Evolutionary conservation across 1,140 invertebrate genomes (phyloP), one percentile per base, ranked within the genome.

Genomic region (Chironomus striatipennis): DNA sequence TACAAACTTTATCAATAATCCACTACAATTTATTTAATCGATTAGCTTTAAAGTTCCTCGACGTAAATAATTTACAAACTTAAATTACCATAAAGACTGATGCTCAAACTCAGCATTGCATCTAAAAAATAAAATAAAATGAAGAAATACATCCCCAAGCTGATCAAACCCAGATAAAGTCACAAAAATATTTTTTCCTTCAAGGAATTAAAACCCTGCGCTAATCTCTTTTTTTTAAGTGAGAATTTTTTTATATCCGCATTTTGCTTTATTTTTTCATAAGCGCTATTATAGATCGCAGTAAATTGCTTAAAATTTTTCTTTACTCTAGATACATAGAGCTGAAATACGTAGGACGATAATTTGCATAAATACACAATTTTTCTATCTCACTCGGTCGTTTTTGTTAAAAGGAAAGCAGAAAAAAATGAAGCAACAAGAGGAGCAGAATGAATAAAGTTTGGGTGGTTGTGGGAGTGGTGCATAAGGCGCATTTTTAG

Each of bases 31-130:
- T 57, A 12, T 10, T 57, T 57, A 57, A 12, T 57, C 47, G n/a
- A 57, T 57, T 57, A 57, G 47, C 15, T 12, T 15, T 15, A 57
- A 57, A n/a, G 47, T 10, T n/a, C 4, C 12, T n/a, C 15, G 8
- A 57, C 12, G 47, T 57, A 57, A 57, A 57, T 57, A 57, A 57
- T 57, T 57, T 57, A 57, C 15, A 57, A 57, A 57, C 47, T 57
- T 57, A 7, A 57, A 15, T 57, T 34, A 2, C 24, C 24, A 34
- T 34, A 34, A 34, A 5, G 24, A 34, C 24, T 34, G 24, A 34
- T 34, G 24, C 24, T 34, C 24, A 34, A 5, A 34, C 24, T 34
- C 24, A 2, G 24, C 5, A 34, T 34, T n/a, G n/a, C n/a, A 34
- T 34, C 24, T 5, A 2, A 2, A 34, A 34, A 34, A 5, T 34